Evolutionary conservation across 2,797 vertebrate species (phyloP).

Genomic region (Urophycis tenuis): DNA sequence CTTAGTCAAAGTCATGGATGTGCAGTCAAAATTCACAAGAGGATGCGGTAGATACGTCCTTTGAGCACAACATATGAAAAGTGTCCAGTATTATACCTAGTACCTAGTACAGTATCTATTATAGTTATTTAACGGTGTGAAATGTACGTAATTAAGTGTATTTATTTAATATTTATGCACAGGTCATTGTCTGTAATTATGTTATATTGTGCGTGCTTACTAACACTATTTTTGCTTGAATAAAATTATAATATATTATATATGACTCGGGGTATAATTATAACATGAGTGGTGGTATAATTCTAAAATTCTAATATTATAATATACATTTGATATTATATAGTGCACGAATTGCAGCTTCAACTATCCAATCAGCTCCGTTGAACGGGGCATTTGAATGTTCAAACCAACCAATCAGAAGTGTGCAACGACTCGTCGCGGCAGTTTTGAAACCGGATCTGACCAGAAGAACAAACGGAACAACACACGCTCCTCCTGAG

Average conservation of each 20-base stretch:
- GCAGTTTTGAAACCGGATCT: conserved; percentile 15
- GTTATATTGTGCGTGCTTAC: background rate
- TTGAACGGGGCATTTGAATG: conserved; percentile 6
- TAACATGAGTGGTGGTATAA: no score
- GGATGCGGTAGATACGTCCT: conserved; percentile 11
- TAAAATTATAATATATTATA: background rate
- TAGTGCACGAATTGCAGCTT: background rate
- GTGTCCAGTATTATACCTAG: background rate
- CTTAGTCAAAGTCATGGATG: conserved; percentile 24
- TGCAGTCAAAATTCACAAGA: conserved; percentile 26
- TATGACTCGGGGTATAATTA: no score
- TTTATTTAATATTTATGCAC: background rate
- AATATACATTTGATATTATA: background rate
- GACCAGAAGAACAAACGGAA: background rate
- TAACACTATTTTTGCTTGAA: background rate
- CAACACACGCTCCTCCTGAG: background rate
- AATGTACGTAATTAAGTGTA: background rate
- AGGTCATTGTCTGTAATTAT: background rate
- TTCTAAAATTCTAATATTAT: background rate
- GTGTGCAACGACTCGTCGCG: conserved; percentile 3
- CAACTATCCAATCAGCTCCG: background rate
- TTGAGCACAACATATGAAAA: background rate
- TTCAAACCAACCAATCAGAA: conserved; percentile 31
- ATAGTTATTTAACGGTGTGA: background rate
- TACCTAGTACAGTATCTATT: background rate